A percentile compares a stretch with the other conserved stretches of the same genome.
phyloP scores from a whole-genome alignment of 2,113 vertebrate genomes.

The Fregata magnificens region DNA sequence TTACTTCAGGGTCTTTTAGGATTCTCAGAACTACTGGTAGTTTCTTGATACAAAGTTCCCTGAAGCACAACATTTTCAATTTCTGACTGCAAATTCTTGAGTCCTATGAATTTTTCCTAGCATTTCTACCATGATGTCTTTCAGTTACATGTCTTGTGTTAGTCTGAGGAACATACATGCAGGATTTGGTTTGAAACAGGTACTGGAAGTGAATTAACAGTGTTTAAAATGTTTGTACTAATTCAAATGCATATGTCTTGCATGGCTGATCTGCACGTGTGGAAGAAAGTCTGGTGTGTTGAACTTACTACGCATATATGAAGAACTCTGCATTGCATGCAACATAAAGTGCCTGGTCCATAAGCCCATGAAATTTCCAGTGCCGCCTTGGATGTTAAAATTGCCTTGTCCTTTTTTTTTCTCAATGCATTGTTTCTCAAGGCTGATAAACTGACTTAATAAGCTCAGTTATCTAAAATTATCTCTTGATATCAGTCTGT shows the following conservation, averaged over 20 bases:
- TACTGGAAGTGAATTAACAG: background rate
- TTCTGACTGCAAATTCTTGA: background rate
- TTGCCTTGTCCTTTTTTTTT: rapidly evolving
- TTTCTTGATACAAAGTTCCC: background rate
- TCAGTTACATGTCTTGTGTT: background rate
- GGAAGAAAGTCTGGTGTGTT: background rate
- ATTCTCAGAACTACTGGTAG: background rate
- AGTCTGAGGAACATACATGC: background rate
- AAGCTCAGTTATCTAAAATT: background rate
- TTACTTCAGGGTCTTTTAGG: background rate
- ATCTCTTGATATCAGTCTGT: background rate
- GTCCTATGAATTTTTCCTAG: background rate
- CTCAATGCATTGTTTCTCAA: background rate
- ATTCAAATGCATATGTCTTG: background rate
- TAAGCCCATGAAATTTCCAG: background rate
- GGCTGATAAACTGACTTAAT: background rate
- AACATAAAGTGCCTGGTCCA: background rate
- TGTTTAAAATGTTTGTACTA: background rate
- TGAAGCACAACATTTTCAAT: background rate
- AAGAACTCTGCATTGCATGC: background rate
- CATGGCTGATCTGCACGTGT: background rate
- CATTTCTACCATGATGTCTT: background rate
- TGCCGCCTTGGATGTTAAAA: background rate
- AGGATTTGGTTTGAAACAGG: background rate
- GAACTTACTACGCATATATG: background rate